phyloP scores from a whole-genome alignment of 2,797 vertebrate species.

The Buphagus erythrorhynchus region DNA sequence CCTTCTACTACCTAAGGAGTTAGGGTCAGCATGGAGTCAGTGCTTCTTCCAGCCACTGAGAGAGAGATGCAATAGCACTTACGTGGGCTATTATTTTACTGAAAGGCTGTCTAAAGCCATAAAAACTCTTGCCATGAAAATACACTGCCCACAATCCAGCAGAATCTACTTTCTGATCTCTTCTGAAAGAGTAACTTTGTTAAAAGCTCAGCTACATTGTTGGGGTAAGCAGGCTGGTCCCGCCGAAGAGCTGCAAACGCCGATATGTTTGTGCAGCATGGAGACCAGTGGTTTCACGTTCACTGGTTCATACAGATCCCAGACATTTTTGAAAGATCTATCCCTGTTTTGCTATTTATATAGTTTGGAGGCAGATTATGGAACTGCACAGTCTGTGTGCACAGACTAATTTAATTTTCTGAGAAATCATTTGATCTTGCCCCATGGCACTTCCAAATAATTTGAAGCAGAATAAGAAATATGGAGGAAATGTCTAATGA shows the following conservation, averaged over 20 bases:
- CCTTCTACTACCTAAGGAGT: neutral
- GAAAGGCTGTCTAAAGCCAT: neutral
- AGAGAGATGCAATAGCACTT: neutral
- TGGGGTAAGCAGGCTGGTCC: neutral
- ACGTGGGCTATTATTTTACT: neutral
- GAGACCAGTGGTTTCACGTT: neutral
- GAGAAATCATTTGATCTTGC: neutral
- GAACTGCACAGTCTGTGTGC: neutral
- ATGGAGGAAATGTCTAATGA: neutral
- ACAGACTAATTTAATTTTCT: neutral
- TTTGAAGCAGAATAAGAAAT: neutral
- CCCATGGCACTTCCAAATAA: neutral
- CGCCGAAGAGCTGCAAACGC: neutral
- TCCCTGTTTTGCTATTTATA: neutral
- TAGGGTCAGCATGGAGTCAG: neutral
- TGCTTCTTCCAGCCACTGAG: neutral
- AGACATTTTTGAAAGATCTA: neutral
- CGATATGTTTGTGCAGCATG: fast-evolving
- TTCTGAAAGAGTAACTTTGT: conserved; percentile 47
- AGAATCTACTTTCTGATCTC: conserved; percentile 33
- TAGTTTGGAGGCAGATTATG: neutral
- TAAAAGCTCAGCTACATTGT: neutral
- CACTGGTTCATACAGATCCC: neutral
- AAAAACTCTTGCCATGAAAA: neutral
- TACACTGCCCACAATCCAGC: neutral